Evolutionary conservation across 2,797 vertebrate species (phyloP).

Genomic region (Bovichtus variegatus): DNA sequence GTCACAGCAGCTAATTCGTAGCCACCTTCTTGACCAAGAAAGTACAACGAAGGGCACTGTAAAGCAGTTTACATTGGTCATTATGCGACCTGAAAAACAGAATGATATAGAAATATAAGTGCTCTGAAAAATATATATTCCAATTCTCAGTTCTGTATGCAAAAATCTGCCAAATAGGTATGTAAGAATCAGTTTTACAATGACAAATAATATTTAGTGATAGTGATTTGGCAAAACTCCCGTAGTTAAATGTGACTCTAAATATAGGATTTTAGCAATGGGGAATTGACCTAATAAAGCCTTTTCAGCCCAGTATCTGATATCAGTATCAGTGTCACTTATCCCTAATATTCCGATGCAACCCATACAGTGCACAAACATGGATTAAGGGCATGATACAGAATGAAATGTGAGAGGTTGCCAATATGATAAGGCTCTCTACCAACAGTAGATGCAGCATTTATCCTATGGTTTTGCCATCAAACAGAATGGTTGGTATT

Average conservation of each 20-base stretch:
- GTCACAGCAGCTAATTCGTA: conserved; percentile 11
- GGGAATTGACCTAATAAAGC: conserved; percentile 15
- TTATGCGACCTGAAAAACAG: background rate
- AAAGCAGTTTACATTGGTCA: conserved; percentile 26
- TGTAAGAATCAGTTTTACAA: background rate
- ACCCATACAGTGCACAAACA: conserved; percentile 16
- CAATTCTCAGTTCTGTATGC: conserved; percentile 12
- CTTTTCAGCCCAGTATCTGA: conserved; percentile 29
- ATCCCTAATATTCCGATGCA: conserved; percentile 43
- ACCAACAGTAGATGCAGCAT: conserved; percentile 35
- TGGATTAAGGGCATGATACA: conserved; percentile 30
- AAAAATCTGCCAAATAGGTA: conserved; percentile 3
- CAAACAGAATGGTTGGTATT: conserved; percentile 24
- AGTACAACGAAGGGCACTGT: background rate
- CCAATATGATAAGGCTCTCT: conserved; percentile 33
- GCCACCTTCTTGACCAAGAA: background rate
- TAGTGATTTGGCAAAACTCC: too few species aligned
- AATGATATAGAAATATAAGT: conserved; percentile 21
- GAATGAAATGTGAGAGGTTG: conserved; percentile 32
- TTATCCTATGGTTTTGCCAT: conserved; percentile 16
- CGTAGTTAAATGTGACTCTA: conserved; percentile 25
- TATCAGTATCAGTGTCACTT: conserved; percentile 44
- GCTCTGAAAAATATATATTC: background rate
- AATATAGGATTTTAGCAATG: conserved; percentile 22
- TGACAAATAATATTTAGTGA: conserved; percentile 34